Evolutionary conservation across 2,113 vertebrate species (phyloP).

Genomic region (Scalopus aquaticus): DNA sequence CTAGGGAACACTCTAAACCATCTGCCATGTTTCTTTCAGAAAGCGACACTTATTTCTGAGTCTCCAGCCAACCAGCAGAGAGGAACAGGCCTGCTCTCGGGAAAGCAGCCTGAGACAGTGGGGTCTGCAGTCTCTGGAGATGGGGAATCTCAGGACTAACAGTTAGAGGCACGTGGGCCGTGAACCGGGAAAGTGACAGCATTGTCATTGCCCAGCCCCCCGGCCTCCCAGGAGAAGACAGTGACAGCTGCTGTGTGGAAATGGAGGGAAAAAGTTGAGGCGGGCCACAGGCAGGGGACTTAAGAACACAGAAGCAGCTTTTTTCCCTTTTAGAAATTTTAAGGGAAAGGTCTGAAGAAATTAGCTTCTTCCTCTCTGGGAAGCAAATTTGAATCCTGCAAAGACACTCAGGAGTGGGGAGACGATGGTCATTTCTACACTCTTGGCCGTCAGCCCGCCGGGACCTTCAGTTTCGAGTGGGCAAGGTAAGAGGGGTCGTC

Average conservation of each 20-base stretch:
- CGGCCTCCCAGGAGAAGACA: not conserved
- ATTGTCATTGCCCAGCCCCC: not conserved
- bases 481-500: not conserved
- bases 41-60: not conserved
- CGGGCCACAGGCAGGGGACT: not conserved
- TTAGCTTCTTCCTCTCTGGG: slow-evolving; percentile 25
- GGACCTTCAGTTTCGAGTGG: not conserved
- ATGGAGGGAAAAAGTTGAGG: no score
- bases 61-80: not conserved
- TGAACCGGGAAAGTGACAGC: not conserved
- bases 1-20: not conserved
- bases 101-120: not conserved
- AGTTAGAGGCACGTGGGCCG: not conserved
- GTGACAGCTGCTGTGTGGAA: not conserved
- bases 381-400: slow-evolving; percentile 46
- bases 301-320: not conserved
- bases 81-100: not conserved
- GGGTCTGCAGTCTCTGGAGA: not conserved
- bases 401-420: slow-evolving; percentile 7
- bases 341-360: not conserved
- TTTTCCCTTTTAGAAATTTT: not conserved
- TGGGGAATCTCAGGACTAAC: not conserved
- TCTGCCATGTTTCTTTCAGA: not conserved
- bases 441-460: not conserved
- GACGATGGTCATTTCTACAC: not conserved